A percentile compares a stretch with the other conserved stretches of the same genome.
Evolutionary conservation across 2,797 vertebrate genomes (phyloP).

Genomic region (Ciconia nigra): DNA sequence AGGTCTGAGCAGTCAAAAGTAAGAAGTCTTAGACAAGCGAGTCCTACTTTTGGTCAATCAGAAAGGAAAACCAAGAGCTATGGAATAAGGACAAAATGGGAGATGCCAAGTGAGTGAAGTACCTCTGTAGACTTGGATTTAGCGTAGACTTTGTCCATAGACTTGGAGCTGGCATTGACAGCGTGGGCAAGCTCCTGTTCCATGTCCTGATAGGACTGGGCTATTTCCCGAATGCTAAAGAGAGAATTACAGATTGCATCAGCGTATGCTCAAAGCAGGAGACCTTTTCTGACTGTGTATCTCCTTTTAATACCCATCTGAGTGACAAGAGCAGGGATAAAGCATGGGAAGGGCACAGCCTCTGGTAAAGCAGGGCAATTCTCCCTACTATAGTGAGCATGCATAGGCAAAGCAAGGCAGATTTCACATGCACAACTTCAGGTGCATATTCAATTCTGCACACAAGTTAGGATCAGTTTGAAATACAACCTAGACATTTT

Average conservation of each 20-base stretch:
- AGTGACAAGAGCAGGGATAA: not conserved
- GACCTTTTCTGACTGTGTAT: not conserved
- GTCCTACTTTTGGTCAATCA: not conserved
- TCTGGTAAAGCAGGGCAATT: not conserved
- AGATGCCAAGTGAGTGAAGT: slow-evolving; percentile 9
- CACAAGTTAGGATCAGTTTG: not conserved
- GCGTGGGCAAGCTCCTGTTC: slow-evolving; percentile 97
- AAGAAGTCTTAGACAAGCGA: not conserved
- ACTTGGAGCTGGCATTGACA: slow-evolving; percentile 95
- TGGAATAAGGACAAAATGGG: not conserved
- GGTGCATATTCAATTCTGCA: not conserved
- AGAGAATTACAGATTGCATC: slow-evolving; percentile 10
- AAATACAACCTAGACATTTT: not conserved
- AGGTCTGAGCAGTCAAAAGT: not conserved
- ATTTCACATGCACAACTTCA: not conserved
- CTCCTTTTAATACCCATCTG: not conserved
- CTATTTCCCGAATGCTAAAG: slow-evolving; percentile 90
- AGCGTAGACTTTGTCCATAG: slow-evolving; percentile 92
- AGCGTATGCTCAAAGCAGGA: not conserved
- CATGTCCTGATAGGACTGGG: slow-evolving; percentile 87
- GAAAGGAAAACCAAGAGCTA: not conserved
- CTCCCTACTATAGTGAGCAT: not conserved
- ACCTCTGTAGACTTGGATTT: slow-evolving; percentile 87
- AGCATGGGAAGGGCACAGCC: not conserved
- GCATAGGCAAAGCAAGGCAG: not conserved